Percentiles rank a stretch among this genome's conserved stretches.
phyloP scores from a whole-genome alignment of 2,888 invertebrate genomes.

The Philaethria dido region DNA sequence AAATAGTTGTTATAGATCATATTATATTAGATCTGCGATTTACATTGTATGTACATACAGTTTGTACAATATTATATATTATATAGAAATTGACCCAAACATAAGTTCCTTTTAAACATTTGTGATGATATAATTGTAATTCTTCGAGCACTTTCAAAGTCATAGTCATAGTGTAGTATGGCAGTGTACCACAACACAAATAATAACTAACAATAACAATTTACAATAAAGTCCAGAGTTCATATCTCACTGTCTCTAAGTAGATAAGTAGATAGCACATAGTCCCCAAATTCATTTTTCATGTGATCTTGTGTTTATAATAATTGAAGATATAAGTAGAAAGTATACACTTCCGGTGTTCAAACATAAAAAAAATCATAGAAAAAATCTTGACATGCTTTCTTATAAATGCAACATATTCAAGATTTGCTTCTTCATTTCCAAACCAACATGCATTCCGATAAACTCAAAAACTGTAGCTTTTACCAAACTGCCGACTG shows the following conservation, averaged over 20 bases:
- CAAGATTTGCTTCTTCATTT: background rate
- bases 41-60: constrained; percentile 65
- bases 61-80: constrained; percentile 63
- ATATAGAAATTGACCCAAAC: constrained; percentile 55
- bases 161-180: background rate
- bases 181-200: constrained; percentile 24
- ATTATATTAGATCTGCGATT: constrained; percentile 68
- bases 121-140: constrained; percentile 36
- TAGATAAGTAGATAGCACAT: constrained; percentile 19
- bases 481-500: no score
- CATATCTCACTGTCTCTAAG: constrained; percentile 11
- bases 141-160: background rate
- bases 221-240: background rate
- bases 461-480: background rate
- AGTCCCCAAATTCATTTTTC: constrained; percentile 1
- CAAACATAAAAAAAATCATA: no score
- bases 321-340: background rate
- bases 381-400: background rate
- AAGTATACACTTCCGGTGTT: background rate
- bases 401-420: constrained; percentile 20
- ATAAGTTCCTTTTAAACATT: constrained; percentile 8
- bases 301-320: background rate
- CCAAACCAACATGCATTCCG: constrained; percentile 2
- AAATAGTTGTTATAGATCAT: constrained; percentile 69
- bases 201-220: constrained; percentile 13